A percentile compares a stretch with the other conserved stretches of the same genome.
Evolutionary conservation across 2,888 invertebrate species (phyloP).

Genomic region (Thera britannica): DNA sequence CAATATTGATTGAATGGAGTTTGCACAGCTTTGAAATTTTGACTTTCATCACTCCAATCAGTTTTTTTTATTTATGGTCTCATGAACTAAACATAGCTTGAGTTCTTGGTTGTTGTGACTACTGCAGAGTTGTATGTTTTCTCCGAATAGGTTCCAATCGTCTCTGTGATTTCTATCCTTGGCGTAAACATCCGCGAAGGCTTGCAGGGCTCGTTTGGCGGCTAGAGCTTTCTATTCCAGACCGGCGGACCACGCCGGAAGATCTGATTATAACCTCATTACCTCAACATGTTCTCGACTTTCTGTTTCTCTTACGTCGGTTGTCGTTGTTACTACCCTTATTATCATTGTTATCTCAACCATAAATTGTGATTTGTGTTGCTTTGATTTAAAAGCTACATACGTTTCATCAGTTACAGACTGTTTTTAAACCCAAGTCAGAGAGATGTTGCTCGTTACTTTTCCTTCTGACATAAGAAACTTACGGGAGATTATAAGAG

Average conservation of each 20-base stretch:
- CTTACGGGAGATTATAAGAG: no score
- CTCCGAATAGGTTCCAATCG: conserved; percentile 45
- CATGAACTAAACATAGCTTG: neutral
- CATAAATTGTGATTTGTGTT: no score
- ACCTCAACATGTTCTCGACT: conserved; percentile 55
- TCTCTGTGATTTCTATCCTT: conserved; percentile 67
- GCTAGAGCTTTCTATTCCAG: conserved; percentile 68
- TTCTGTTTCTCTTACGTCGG: conserved; percentile 58
- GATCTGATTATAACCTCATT: conserved; percentile 73
- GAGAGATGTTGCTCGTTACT: neutral
- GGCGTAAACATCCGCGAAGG: conserved; percentile 66
- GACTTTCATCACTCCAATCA: neutral
- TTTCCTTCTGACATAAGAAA: neutral
- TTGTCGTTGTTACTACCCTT: conserved; percentile 16
- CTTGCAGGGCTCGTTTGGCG: conserved; percentile 60
- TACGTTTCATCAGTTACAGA: neutral
- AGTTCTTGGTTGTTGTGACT: neutral
- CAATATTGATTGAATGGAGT: neutral
- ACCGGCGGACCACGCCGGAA: conserved; percentile 64
- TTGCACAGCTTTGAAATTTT: neutral
- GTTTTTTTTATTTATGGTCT: no score
- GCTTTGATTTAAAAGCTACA: no score
- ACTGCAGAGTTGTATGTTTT: neutral
- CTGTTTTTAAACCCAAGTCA: no score
- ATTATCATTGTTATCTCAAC: no score